These are phyloP conservation scores for Salvelinus sp. DNA, from an alignment of 2,113 vertebrate species.

Conservation along the genomic window DNA sequence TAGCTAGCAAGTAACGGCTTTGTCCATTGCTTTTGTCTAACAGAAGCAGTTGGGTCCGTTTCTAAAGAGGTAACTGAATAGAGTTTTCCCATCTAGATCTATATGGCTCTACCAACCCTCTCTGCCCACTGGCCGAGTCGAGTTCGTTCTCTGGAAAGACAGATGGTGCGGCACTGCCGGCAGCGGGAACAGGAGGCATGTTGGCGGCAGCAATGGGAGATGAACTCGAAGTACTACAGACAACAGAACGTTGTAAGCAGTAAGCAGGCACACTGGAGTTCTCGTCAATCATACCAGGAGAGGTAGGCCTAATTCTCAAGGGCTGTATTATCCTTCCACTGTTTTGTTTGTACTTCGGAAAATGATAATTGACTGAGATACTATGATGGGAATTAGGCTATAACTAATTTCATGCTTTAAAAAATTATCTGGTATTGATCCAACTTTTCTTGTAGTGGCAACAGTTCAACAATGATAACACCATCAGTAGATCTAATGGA, in stretches of 20 bases:
- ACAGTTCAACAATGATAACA: too few relatives aligned
- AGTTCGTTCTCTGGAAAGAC: slow-evolving; percentile 65
- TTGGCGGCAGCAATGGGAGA: slow-evolving; percentile 82
- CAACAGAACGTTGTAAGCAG: slow-evolving; percentile 71
- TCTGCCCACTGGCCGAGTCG: slow-evolving; percentile 65
- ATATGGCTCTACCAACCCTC: slow-evolving; percentile 84
- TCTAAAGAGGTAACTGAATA: background rate
- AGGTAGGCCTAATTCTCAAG: slow-evolving; percentile 69
- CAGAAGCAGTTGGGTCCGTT: background rate
- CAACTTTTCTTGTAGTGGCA: too few relatives aligned
- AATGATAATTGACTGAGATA: too few relatives aligned
- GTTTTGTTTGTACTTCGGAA: too few relatives aligned
- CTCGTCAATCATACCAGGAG: slow-evolving; percentile 72
- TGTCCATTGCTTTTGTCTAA: too few relatives aligned
- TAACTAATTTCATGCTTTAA: too few relatives aligned
- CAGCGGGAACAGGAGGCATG: slow-evolving; percentile 82
- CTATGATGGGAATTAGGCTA: too few relatives aligned
- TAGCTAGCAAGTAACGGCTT: too few relatives aligned
- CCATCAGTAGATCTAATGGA: too few relatives aligned
- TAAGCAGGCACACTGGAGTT: slow-evolving; percentile 84
- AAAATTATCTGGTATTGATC: too few relatives aligned
- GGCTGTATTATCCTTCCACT: too few relatives aligned
- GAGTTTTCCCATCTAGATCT: background rate
- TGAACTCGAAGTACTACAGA: slow-evolving; percentile 70
- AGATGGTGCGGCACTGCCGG: slow-evolving; percentile 54